These are phyloP conservation scores for Neosalanx taihuensis DNA, from an alignment of 2,797 vertebrate genomes.

Conservation along the genomic window DNA sequence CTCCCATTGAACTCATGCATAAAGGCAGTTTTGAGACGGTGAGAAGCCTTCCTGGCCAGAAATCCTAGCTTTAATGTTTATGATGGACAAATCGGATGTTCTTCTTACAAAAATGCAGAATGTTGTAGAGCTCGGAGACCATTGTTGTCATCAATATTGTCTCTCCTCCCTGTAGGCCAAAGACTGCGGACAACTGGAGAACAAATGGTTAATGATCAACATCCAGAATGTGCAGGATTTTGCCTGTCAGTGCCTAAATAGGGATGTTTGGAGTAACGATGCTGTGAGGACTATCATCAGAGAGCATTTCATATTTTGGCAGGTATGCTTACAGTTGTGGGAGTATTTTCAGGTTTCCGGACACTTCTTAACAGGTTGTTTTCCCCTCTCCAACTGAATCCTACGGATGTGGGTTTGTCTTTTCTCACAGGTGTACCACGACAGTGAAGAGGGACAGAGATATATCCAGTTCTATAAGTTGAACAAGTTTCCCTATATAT, in stretches of 20 bases:
- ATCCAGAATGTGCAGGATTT: constrained; percentile 99
- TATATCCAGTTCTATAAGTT: constrained; percentile 99
- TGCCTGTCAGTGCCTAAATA: constrained; percentile 96
- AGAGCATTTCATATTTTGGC: constrained; percentile 99
- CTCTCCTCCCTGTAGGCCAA: constrained; percentile 81
- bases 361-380: not conserved
- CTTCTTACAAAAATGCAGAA: too few species aligned
- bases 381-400: not conserved
- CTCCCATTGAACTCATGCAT: constrained; percentile 99
- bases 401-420: constrained; percentile 7
- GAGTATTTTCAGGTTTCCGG: not conserved
- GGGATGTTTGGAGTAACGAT: constrained; percentile 98
- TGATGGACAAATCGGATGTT: too few species aligned
- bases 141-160: not conserved
- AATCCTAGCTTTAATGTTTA: not conserved
- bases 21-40: constrained; percentile 99
- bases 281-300: constrained; percentile 96
- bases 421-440: constrained; percentile 90
- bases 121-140: not conserved
- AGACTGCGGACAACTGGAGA: constrained; percentile 95
- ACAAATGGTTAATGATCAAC: constrained; percentile 99
- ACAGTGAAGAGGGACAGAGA: constrained; percentile 97
- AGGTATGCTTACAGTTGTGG: constrained; percentile 71
- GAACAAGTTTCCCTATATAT: constrained; percentile 97
- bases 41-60: constrained; percentile 46